Base-by-base conservation (phyloP, 2,888 invertebrate species). In the Alentia gelatinosa region DNA sequence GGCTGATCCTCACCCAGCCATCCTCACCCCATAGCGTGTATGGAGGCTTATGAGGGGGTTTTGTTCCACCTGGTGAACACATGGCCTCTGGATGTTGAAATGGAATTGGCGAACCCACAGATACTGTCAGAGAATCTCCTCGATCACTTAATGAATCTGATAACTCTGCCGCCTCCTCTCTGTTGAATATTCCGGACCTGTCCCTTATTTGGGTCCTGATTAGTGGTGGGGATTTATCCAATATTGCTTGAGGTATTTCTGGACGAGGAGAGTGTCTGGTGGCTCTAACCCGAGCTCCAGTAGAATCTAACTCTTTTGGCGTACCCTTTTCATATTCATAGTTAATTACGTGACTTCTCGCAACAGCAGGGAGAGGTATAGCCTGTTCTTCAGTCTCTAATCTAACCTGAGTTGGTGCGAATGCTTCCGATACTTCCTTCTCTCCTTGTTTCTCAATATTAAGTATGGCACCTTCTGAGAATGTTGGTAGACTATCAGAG, bases 21-120 rank as follows among this genome's bases (percentile, higher is more conserved):
- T 86, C 50, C 23, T 86, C 86, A 1, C 86, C 86, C 86, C 86
- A 86, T 47, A 86, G 47, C 1, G 86, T 86, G 47, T 86, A 86
- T 3, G 86, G 86, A 12, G 86, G 86, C 30, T 86, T 86, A 1
- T 30, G 12, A 15, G 86, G 26, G 26, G 42, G 86, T 30, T 42
- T 86, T 7, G 79, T 79, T 3, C 39, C 79, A 23, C 79, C 79
- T 19, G 79, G 79, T 1, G 79, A 79, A 15, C 79, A 35, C 7
- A 79, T 12, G 12, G 39, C 15, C 0, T 35, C 79, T 15, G 19
- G 0, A 19, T 35, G 79, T 0, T 35, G 37, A 35, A 79, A 79
- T 19, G 9, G 5, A 3, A n/a, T 26, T 33, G 79, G 39, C 1
- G 79, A 79, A 23, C 79, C 79, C 19, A 79, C 79, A 37, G 79